These are phyloP conservation scores for Hypomecis punctinalis DNA, from an alignment of 2,888 invertebrate species.

Conservation along the genomic window DNA sequence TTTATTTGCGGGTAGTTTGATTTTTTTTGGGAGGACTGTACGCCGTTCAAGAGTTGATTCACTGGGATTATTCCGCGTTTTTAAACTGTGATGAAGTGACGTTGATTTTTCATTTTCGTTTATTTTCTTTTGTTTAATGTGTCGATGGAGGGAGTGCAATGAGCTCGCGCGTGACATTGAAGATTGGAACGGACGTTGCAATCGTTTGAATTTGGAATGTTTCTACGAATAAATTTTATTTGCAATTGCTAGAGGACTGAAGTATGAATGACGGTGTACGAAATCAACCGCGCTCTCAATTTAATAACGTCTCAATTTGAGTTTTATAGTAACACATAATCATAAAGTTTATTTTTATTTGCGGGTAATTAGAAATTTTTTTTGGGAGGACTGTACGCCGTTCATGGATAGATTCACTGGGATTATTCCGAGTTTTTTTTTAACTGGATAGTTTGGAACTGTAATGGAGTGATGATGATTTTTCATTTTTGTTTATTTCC, in stretches of 20 bases:
- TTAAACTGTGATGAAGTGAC: constrained; percentile 15
- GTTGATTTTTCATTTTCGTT: constrained; percentile 1
- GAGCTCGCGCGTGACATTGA: constrained; percentile 6
- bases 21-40: constrained; percentile 8
- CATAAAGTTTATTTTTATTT: constrained; percentile 3
- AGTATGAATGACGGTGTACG: too few relatives aligned
- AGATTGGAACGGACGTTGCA: neutral
- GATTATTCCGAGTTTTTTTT: constrained; percentile 26
- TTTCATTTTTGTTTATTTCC: constrained; percentile 1
- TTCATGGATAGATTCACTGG: constrained; percentile 34
- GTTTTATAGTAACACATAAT: neutral
- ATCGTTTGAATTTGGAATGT: neutral
- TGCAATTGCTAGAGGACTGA: neutral
- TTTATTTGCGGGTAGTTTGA: constrained; percentile 12
- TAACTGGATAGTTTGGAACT: neutral
- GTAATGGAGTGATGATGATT: constrained; percentile 12
- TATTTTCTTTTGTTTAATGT: constrained; percentile 13
- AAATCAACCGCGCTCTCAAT: constrained; percentile 1
- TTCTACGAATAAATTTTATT: neutral
- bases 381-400: constrained; percentile 9
- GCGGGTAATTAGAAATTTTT: constrained; percentile 9
- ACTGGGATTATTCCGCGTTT: constrained; percentile 31
- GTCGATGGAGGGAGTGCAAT: constrained; percentile 14
- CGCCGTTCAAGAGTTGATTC: constrained; percentile 31
- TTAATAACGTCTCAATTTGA: constrained; percentile 13